Conservation (phyloP, 2,888 invertebrate genomes). For the Sesamia inferens region DNA sequence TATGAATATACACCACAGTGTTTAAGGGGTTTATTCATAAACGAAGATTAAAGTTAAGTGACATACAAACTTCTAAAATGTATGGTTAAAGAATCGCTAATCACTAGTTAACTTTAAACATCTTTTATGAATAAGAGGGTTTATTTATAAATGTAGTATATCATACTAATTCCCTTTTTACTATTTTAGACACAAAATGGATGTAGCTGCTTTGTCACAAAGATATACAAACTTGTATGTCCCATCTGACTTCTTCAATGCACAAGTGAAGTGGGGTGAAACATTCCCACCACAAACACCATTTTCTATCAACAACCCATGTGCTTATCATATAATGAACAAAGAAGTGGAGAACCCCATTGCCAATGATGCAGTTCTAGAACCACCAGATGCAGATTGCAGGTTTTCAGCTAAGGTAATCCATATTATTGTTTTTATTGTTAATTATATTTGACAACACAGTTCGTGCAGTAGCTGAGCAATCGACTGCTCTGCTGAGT, state of each 20-base stretch:
- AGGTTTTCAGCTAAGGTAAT: conserved; percentile 97
- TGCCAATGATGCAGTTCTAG: conserved; percentile 92
- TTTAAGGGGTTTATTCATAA: no score
- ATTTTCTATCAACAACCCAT: conserved; percentile 95
- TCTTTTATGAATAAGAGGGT: no score
- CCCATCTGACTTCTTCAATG: conserved; percentile 98
- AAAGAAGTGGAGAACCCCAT: conserved; percentile 93
- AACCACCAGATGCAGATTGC: conserved; percentile 98
- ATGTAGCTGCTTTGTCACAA: conserved; percentile 95
- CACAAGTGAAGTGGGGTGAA: conserved; percentile 96
- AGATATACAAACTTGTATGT: conserved; percentile 97
- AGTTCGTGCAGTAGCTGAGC: no score
- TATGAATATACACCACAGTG: no score
- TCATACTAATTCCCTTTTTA: neutral
- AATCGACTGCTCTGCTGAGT: no score
- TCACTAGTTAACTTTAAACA: no score
- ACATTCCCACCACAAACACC: conserved; percentile 96
- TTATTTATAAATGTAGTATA: neutral
- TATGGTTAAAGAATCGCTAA: no score
- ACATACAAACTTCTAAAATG: no score
- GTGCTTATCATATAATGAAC: conserved; percentile 96
- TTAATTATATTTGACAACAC: no score
- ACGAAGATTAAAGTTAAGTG: no score
- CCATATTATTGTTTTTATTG: no score
- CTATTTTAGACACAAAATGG: conserved; percentile 92